Conservation (phyloP, 53 echinoderm and acorn worm genomes). For the Luidia sarsii region DNA sequence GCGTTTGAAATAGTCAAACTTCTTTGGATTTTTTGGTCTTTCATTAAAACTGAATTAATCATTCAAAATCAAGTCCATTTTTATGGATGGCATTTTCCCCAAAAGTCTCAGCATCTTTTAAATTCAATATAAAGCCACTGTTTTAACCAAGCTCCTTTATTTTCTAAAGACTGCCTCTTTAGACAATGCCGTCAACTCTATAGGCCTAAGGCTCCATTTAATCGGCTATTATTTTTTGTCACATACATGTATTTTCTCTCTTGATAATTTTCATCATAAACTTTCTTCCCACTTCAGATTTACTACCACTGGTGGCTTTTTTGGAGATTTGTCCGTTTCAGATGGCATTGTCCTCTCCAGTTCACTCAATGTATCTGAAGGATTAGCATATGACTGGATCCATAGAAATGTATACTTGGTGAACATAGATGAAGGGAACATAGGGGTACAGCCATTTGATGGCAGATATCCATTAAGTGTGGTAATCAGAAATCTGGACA, state of each 20-base stretch:
- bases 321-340: neutral
- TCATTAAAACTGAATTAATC: too few relatives aligned
- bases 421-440: neutral
- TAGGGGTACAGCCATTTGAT: neutral
- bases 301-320: neutral
- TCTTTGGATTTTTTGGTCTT: too few relatives aligned
- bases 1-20: too few relatives aligned
- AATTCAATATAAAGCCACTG: too few relatives aligned
- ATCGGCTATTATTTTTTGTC: neutral
- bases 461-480: neutral
- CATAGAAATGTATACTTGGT: slow-evolving; percentile 46
- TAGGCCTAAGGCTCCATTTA: too few relatives aligned
- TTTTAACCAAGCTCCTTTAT: too few relatives aligned
- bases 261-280: too few relatives aligned
- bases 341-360: neutral
- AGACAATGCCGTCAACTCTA: too few relatives aligned
- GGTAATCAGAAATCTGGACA: slow-evolving; percentile 14
- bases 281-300: slow-evolving; percentile 6
- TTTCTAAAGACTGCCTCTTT: too few relatives aligned
- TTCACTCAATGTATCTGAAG: neutral
- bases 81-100: too few relatives aligned
- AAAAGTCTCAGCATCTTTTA: too few relatives aligned
- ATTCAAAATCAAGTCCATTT: too few relatives aligned
- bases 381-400: slow-evolving; percentile 41
- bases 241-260: neutral